Evolutionary conservation across 2,797 vertebrate genomes (phyloP).

Genomic region (Melanogrammus aeglefinus): DNA sequence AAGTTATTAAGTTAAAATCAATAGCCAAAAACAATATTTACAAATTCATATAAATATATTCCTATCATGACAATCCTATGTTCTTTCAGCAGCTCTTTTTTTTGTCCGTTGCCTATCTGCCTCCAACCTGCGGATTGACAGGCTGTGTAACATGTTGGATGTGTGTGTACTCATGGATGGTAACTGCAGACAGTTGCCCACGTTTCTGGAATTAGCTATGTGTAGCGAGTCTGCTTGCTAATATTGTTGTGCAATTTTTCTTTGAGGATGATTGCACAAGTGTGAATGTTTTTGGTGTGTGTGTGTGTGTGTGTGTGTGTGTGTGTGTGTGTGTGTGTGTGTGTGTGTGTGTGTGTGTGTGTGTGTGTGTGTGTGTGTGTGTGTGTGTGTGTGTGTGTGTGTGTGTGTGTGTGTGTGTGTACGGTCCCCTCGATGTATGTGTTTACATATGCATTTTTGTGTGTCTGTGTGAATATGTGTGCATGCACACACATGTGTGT

Average conservation of each 20-base stretch:
- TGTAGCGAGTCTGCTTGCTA: conserved; percentile 26
- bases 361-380: not conserved
- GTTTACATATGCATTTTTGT: conserved; percentile 33
- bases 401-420: too few species aligned
- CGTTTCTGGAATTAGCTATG: conserved; percentile 56
- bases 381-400: not conserved
- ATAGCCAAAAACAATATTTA: too few species aligned
- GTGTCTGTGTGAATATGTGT: conserved; percentile 18
- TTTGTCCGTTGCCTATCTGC: conserved; percentile 13
- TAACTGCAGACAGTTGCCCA: conserved; percentile 59
- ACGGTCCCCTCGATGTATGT: not conserved
- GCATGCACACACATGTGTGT: conserved; percentile 12
- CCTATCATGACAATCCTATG: not conserved
- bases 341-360: not conserved
- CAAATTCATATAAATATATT: too few species aligned
- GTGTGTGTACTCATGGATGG: conserved; percentile 45
- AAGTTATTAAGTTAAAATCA: conserved; percentile 70
- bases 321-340: not conserved
- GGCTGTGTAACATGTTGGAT: conserved; percentile 52
- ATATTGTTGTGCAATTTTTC: conserved; percentile 3
- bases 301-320: not conserved
- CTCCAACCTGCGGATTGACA: conserved; percentile 29
- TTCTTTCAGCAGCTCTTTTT: conserved; percentile 9
- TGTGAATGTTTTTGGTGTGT: not conserved
- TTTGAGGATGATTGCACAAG: not conserved